Evolutionary conservation across 2,113 vertebrate genomes (phyloP), one percentile per base, ranked within the genome.

Genomic region (Plestiodon gilberti): DNA sequence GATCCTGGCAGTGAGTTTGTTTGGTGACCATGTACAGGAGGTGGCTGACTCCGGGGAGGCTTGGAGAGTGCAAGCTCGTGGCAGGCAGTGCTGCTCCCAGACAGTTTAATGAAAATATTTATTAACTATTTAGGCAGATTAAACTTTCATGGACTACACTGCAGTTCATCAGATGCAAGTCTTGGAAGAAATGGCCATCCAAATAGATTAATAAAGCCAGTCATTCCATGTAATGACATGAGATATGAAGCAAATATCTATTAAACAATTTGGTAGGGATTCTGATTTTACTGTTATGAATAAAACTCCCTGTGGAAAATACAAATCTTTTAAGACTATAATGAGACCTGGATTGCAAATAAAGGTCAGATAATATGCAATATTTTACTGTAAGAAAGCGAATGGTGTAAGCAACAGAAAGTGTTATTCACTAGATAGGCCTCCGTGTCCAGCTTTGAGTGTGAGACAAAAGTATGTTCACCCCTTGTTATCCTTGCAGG

Each of bases 281-380:
- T 91, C 78, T 89, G 88, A 94, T 95, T 96, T 96, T 95, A 82
- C 91, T 95, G 93, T 89, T 90, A 90, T 86, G 78, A 93, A 93
- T 89, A 95, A 93, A 93, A 90, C 52, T 84, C 82, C 94, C 93
- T 94, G 86, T 94, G 59, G 87, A 92, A 92, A 90, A 94, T 93
- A 93, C 95, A 96, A 96, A 96, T 96, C 95, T 93, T 94, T 91
- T 94, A 93, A 92, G 94, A 95, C 95, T 95, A 95, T 96, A 96
- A 96, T 95, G 94, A 96, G 94, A 92, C 88, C 94, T 95, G 93
- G 95, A 95, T 93, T 43, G 90, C 94, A 95, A 96, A 92, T 93
- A 95, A 96, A 95, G 93, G 94, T 96, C 95, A 96, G 92, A 93
- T 96, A 91, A 91, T 92, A 87, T 95, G 93, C 94, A 96, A 92